Base-by-base conservation (phyloP, 2,113 vertebrate species). In the Ctenomys sociabilis region DNA sequence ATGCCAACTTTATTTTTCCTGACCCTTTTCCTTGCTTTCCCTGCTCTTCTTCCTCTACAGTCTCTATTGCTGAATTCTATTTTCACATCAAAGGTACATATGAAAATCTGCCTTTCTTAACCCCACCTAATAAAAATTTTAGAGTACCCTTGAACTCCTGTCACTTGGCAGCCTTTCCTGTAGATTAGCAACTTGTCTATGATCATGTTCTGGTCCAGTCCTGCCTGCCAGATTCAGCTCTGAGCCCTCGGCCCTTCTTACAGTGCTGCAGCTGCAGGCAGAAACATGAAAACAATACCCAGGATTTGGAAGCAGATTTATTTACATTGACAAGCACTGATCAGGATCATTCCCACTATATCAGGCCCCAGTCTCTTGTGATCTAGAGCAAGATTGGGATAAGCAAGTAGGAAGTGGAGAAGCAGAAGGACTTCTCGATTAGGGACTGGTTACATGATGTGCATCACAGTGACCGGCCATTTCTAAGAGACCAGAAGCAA, bases 51-150 rank as follows among this genome's bases (percentile, higher is more conserved):
- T 93, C 75, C 45, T 88, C 54, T 59, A 1, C 32, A 28, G 35
- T 63, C 24, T 37, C 49, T 49, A 3, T 14, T 93, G 10, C 54
- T 82, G 64, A 93, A 68, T 91, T 86, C 95, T 85, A 2, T 93
- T 93, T 66, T 93, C 24, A 32, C 54, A 66, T 16, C 12, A 5
- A 70, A 85, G 63, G 24, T 10, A 3, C 35, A 30, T 85, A 63
- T 45, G 17, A 73, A 90, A 49, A n/a, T 57, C 57, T 43, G 8
- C 49, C 32, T 57, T 90, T 83, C 59, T 66, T 86, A 86, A 82
- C 89, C 35, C 11, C 11, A 19, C 40, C 78, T 26, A 30, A 66
- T 61, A 75, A 37, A 37, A 32, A 37, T 75, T 85, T 73, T 93
- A 26, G 43, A 70, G 52, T 45, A 37, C 4, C 49, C 64, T 88